Percentiles rank a stretch among this genome's conserved stretches.
Conservation (phyloP, 2,113 vertebrate species). For the Sapajus apella region DNA sequence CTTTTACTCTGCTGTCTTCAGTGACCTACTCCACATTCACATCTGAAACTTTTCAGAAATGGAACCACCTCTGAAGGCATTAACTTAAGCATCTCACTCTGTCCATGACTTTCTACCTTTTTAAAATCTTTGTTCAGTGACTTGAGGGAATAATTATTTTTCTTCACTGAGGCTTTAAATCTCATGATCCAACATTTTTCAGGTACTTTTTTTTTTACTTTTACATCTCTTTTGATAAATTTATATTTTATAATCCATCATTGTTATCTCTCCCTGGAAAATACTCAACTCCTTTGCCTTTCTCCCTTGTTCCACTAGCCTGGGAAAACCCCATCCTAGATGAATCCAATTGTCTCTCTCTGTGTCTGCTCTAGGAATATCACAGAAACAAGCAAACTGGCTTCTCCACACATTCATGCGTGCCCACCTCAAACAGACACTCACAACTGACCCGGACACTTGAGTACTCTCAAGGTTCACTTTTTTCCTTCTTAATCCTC, state of each 20-base stretch:
- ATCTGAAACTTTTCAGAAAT: neutral
- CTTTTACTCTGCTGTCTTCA: neutral
- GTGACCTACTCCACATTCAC: neutral
- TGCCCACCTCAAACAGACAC: neutral
- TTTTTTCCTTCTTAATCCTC: neutral
- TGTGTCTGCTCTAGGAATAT: neutral
- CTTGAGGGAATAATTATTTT: neutral
- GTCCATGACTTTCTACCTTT: neutral
- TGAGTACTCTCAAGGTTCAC: neutral
- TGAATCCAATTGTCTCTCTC: neutral
- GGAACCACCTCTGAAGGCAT: neutral
- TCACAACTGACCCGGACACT: neutral
- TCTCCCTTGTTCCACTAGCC: neutral
- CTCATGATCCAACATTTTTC: neutral
- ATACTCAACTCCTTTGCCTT: neutral
- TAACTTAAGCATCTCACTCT: neutral
- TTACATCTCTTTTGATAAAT: neutral
- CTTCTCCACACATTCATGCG: neutral
- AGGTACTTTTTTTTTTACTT: neutral
- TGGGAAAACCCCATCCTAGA: neutral
- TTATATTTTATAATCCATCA: neutral
- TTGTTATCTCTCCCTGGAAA: neutral
- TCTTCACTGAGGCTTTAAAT: neutral
- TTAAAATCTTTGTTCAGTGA: neutral
- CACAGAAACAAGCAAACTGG: neutral